phyloP scores from a whole-genome alignment of 1,140 invertebrate genomes.

The Dendroctonus ponderosae region DNA sequence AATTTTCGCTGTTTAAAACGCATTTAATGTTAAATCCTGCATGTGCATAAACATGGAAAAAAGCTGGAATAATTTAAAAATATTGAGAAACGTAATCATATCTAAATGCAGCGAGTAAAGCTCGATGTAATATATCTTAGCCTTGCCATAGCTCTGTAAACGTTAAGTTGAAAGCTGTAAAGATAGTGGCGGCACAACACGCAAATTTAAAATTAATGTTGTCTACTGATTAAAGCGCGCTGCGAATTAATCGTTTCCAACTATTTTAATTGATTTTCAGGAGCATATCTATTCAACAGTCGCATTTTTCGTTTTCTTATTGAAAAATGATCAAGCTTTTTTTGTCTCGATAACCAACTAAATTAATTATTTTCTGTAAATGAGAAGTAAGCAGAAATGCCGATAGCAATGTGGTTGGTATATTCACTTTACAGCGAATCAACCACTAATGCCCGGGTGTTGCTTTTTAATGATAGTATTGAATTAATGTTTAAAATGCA shows the following conservation, averaged over 20 bases:
- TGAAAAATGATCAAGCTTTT: not conserved
- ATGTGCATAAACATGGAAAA: too few relatives aligned
- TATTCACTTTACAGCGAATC: too few relatives aligned
- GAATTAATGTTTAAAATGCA: too few relatives aligned
- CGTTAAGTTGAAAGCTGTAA: conserved; percentile 18
- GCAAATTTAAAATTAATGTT: conserved; percentile 34
- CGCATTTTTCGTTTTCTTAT: conserved; percentile 14
- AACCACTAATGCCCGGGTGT: too few relatives aligned
- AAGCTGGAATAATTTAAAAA: conserved; percentile 1
- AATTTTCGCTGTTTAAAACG: too few relatives aligned
- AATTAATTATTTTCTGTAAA: too few relatives aligned
- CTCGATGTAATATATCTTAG: conserved; percentile 20
- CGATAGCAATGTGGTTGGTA: too few relatives aligned
- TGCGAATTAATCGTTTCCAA: conserved; percentile 30
- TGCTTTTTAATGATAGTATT: too few relatives aligned
- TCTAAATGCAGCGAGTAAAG: conserved; percentile 13
- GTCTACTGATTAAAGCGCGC: conserved; percentile 30
- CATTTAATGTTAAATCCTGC: too few relatives aligned
- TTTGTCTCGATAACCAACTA: not conserved
- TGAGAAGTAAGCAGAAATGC: too few relatives aligned
- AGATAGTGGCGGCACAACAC: conserved; percentile 28
- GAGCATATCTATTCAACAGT: conserved; percentile 19
- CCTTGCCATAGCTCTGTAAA: conserved; percentile 21
- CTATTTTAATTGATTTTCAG: conserved; percentile 32
- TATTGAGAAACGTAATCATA: conserved; percentile 7